Percentiles rank a stretch among this genome's conserved stretches.
phyloP scores from a whole-genome alignment of 2,888 invertebrate species.

The Toxonevra muliebris region DNA sequence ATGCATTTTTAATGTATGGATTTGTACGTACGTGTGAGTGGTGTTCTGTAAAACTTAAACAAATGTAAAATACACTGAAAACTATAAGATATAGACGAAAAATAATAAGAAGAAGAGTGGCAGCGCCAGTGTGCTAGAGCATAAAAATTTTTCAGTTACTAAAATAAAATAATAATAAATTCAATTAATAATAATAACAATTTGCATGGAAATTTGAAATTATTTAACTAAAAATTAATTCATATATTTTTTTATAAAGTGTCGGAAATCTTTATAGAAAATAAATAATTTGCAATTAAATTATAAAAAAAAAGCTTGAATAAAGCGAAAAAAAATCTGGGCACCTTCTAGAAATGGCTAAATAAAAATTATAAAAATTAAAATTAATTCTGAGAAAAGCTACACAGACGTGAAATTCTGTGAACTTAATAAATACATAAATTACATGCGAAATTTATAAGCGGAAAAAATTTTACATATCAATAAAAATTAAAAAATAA shows the following conservation, averaged over 20 bases:
- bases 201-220: too few species aligned
- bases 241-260: too few species aligned
- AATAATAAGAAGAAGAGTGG: neutral
- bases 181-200: too few species aligned
- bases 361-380: neutral
- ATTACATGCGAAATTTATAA: neutral
- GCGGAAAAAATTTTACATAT: slow-evolving; percentile 17
- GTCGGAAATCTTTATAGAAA: too few species aligned
- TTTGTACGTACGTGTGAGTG: too few species aligned
- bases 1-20: too few species aligned
- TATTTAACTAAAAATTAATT: too few species aligned
- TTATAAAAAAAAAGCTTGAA: too few species aligned
- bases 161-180: neutral
- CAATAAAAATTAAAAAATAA: slow-evolving; percentile 24
- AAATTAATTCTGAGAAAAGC: too few species aligned
- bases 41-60: slow-evolving; percentile 19
- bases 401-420: too few species aligned
- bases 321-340: neutral
- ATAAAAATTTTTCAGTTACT: neutral
- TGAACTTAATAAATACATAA: too few species aligned
- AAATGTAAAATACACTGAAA: slow-evolving; percentile 10
- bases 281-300: too few species aligned
- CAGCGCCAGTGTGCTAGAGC: neutral
- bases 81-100: neutral
- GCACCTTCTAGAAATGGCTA: slow-evolving; percentile 8